Evolutionary conservation across 2,888 invertebrate species (phyloP).

Genomic region (Encarsia formosa): DNA sequence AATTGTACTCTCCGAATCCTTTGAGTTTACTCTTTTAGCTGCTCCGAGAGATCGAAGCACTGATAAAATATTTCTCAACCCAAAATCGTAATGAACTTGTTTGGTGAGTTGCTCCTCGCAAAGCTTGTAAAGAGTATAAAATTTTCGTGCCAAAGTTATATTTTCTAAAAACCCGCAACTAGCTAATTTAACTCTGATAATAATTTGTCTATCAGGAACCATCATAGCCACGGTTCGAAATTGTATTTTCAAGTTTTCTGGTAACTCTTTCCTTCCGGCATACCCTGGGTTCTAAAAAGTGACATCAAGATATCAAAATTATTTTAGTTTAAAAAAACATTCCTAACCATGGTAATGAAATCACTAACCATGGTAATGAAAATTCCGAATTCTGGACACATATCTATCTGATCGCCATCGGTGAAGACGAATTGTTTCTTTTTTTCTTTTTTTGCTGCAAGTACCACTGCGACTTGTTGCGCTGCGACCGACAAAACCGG

Average conservation of each 20-base stretch:
- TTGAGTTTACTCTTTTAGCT: conserved; percentile 83
- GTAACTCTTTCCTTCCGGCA: conserved; percentile 91
- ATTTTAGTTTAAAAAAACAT: not conserved
- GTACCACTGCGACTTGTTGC: conserved; percentile 91
- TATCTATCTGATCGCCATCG: conserved; percentile 86
- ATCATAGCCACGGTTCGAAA: conserved; percentile 98
- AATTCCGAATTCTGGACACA: conserved; percentile 95
- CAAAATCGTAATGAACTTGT: conserved; percentile 97
- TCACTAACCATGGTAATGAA: conserved; percentile 88
- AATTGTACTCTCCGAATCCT: conserved; percentile 91
- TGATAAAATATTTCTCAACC: conserved; percentile 89
- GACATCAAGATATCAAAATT: not conserved
- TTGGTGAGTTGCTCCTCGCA: conserved; percentile 97
- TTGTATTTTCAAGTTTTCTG: conserved; percentile 96
- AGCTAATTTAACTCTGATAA: conserved; percentile 92
- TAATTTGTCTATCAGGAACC: conserved; percentile 96
- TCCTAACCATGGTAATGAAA: not conserved
- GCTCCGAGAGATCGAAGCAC: conserved; percentile 90
- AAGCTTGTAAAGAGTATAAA: conserved; percentile 92
- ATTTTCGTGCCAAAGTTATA: conserved; percentile 89
- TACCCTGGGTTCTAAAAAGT: conserved; percentile 86
- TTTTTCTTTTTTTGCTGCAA: conserved; percentile 90
- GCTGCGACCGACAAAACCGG: conserved; percentile 94
- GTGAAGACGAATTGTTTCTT: conserved; percentile 88
- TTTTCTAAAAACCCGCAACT: conserved; percentile 95